Evolutionary conservation across 2,113 vertebrate genomes (phyloP).

Genomic region (Perognathus longimembris): DNA sequence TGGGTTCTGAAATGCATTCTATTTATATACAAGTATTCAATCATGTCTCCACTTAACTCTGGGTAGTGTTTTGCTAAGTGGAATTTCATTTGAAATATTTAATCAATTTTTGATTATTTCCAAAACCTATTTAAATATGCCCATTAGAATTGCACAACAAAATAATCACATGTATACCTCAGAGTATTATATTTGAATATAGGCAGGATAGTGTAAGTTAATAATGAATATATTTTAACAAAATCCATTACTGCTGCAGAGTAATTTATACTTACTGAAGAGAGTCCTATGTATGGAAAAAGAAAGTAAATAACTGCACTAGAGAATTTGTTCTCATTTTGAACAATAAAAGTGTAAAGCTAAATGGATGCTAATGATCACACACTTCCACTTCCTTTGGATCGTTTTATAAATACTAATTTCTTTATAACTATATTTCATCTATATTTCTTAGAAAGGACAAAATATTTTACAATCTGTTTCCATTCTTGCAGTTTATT

Average conservation of each 20-base stretch:
- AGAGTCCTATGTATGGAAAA: background rate
- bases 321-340: conserved; percentile 27
- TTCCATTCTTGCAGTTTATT: background rate
- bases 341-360: conserved; percentile 20
- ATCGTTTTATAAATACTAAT: conserved; percentile 18
- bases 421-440: background rate
- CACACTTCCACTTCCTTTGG: background rate
- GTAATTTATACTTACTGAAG: background rate
- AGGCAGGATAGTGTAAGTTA: background rate
- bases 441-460: background rate
- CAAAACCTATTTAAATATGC: too few relatives aligned
- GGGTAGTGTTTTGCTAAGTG: background rate
- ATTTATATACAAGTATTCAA: background rate
- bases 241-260: background rate
- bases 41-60: background rate
- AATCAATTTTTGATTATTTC: too few relatives aligned
- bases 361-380: background rate
- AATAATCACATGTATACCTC: conserved; percentile 34
- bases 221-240: conserved; percentile 5
- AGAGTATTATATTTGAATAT: background rate
- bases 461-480: background rate
- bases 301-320: conserved; percentile 35
- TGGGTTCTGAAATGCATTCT: background rate
- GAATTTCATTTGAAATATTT: background rate
- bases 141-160: background rate